Base-by-base conservation (phyloP, 2,113 vertebrate genomes). In the Noturus placidus region DNA sequence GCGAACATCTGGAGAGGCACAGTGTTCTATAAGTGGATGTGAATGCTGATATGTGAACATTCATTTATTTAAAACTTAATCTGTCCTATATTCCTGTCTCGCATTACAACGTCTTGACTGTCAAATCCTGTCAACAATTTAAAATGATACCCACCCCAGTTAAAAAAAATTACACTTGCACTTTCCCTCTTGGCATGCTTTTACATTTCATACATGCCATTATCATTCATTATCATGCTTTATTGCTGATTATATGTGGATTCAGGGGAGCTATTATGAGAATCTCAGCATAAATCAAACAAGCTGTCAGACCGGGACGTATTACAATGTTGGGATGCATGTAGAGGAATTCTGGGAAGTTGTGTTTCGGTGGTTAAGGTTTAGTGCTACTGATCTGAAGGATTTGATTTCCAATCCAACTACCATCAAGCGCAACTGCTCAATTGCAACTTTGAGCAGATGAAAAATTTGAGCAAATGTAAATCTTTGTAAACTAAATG, bases 161-260 rank as follows among this genome's bases (percentile, higher is more conserved):
- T 91, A 89, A 54, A 79, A 78, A 33, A 92, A 93, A 93, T 93
- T 92, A 92, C 90, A 89, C 88, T 86, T 87, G 89, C 88, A 91
- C 92, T 93, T 94, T 93, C 92, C 90, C 87, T 84, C 86, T 91
- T 82, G 89, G 87, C 87, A 77, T 90, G 88, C 86, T 79, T 65
- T 82, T 87, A 88, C 88, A 89, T 86, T 92, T 86, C 86, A 91
- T 92, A 88, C 89, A 63, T 92, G 89, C 92, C 81, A 92, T 93
- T 92, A 94, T 87, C 92, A 89, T 92, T 89, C 86, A 69, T 94
- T 93, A 93, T 93, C 92, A 89, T 91, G 91, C 93, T 93, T 93
- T 92, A 87, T 92, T 92, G 90, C 92, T 91, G 87, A 94, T 91
- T 92, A 90, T 93, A 92, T 92, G 14, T 93, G 91, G 25, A 94